Evolutionary conservation across 2,113 vertebrate genomes (phyloP), one percentile per base, ranked within the genome.

Genomic region (Penelope pileata): DNA sequence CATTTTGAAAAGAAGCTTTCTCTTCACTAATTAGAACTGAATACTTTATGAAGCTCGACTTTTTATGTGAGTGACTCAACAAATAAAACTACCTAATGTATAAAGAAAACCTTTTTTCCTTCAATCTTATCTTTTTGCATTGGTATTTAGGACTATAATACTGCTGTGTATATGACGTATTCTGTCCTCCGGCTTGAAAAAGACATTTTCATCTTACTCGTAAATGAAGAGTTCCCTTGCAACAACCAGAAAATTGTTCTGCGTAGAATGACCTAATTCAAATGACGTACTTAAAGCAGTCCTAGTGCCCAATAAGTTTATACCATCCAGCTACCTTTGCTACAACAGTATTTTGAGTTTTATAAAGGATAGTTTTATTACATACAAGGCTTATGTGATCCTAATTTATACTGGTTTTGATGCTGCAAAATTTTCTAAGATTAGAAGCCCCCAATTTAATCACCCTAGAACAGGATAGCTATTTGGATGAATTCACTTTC

Each of bases 11-110:
- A 95, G 83, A 19, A 87, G 81, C 42, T 23, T 89, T 91, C 70
- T 92, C 84, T 66, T 78, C 62, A 23, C 89, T 93, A 92, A 96
- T 95, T 56, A 74, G 82, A 94, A 83, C n/a, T 85, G 90, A 95
- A 91, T 72, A 51, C 64, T 94, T 95, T 5, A 72, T 58, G 59
- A 91, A 88, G 58, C 50, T 13, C 67, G 92, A 83, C 94, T 96
- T 96, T 95, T 94, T 66, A 77, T 72, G 87, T 2, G 17, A 87
- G 48, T 69, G 87, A 91, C 58, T 94, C 93, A 94, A 91, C 75
- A 90, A 93, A 91, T 73, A 78, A 85, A 90, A 66, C 75, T 58
- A 68, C 82, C 76, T 51, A 2, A 83, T 62, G 90, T 6, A 66
- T 11, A 82, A 48, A 91, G 51, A 73, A 67, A 88, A 90, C 62